These are phyloP conservation scores for Crotophaga sulcirostris DNA, from an alignment of 2,113 vertebrate species.

Conservation along the genomic window DNA sequence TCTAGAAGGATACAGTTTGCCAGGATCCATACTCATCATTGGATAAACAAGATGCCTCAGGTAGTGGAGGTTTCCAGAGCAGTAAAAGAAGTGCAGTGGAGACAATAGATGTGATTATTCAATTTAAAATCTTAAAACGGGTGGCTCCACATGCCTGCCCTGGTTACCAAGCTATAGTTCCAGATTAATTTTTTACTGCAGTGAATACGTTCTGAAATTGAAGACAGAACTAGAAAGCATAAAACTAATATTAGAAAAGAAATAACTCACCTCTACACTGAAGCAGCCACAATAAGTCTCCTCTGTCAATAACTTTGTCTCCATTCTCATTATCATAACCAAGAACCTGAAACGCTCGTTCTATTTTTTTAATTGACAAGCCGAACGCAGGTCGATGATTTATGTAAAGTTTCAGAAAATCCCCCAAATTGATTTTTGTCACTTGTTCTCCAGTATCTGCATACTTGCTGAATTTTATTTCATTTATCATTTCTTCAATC, in stretches of 20 bases:
- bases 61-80: constrained; percentile 4
- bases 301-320: constrained; percentile 73
- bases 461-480: constrained; percentile 88
- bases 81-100: neutral
- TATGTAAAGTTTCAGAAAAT: constrained; percentile 90
- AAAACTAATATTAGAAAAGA: neutral
- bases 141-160: neutral
- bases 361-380: constrained; percentile 73
- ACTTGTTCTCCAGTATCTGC: constrained; percentile 83
- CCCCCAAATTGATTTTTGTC: constrained; percentile 82
- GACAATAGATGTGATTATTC: constrained; percentile 9
- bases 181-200: constrained; percentile 1
- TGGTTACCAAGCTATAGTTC: neutral
- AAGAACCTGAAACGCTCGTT: constrained; percentile 78
- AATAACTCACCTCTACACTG: constrained; percentile 80
- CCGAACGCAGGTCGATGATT: constrained; percentile 88
- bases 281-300: constrained; percentile 82
- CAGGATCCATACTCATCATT: neutral
- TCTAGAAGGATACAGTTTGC: neutral
- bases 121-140: neutral
- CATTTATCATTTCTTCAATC: constrained; percentile 91
- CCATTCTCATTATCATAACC: constrained; percentile 70
- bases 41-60: neutral
- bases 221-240: neutral
- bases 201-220: neutral